Conservation (phyloP, 2,888 invertebrate genomes). For the Teleiodes luculella region DNA sequence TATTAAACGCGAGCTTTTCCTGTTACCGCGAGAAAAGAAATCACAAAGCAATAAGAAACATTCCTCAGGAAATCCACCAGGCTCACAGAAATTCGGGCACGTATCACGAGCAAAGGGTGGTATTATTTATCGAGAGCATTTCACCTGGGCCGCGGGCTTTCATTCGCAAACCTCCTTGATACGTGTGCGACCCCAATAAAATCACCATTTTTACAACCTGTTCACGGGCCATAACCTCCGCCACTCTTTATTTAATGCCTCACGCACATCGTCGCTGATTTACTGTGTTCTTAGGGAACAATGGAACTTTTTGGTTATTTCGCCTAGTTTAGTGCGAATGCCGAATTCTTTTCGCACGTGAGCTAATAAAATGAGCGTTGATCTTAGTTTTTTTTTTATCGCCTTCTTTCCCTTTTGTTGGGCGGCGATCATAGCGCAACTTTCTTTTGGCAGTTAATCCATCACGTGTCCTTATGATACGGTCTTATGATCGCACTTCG, state of each 20-base stretch:
- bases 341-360: conserved; percentile 11
- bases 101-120: conserved; percentile 29
- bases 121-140: conserved; percentile 39
- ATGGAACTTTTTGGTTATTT: conserved; percentile 15
- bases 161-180: conserved; percentile 30
- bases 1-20: conserved; percentile 5
- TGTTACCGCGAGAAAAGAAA: conserved; percentile 16
- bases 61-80: conserved; percentile 22
- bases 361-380: conserved; percentile 10
- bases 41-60: conserved; percentile 26
- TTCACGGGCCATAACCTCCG: conserved; percentile 46
- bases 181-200: conserved; percentile 48
- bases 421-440: conserved; percentile 11
- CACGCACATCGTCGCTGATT: conserved; percentile 43
- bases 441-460: conserved; percentile 13
- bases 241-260: conserved; percentile 48
- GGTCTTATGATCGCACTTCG: background rate
- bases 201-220: conserved; percentile 56
- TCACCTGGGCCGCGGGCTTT: conserved; percentile 29
- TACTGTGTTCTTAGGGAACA: conserved; percentile 34
- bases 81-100: conserved; percentile 30
- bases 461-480: conserved; percentile 12
- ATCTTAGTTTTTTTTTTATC: conserved; percentile 12
- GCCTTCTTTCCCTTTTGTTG: conserved; percentile 16
- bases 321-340: conserved; percentile 17